Base-by-base conservation (phyloP, 2,797 vertebrate genomes). In the Acipenser ruthenus region DNA sequence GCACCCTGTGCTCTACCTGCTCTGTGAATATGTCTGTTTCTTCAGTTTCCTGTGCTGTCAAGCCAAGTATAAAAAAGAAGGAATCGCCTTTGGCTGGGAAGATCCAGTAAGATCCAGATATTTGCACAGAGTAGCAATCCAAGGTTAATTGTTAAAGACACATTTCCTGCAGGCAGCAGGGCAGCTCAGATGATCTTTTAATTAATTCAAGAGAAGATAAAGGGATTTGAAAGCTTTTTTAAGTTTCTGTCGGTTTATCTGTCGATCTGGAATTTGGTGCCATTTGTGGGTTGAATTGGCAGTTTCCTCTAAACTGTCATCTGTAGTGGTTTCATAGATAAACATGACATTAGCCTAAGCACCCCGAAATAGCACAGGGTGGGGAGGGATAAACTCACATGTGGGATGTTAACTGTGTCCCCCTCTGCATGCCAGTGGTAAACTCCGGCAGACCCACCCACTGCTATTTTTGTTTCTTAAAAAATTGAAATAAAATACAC, bases 371-470 rank as follows among this genome's bases (percentile, higher is more conserved):
- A 87, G 82, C 78, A 59, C 49, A 78, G 84, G 81, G 84, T 75
- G 85, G 77, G 75, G 84, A 83, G 75, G 82, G 77, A 76, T 73
- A 68, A 72, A 72, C 80, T 79, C 77, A 75, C 83, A 82, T 87
- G 86, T 84, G 86, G 83, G 81, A 78, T 77, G 71, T 73, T 69
- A 78, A 73, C 73, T 72, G 75, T 65, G 71, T 82, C 87, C 89
- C 86, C 86, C 85, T 75, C 69, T 82, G 83, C 90, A 89, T 90
- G 83, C 88, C 89, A 77, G 88, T 81, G 90, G 89, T 90, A 80
- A 77, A 76, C 77, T 79, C 71, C 68, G 74, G 83, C 82, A 83
- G 86, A 86, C 86, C 88, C 90, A 75, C 88, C 87, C 89, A 85
- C 76, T 68, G 78, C 86, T 89, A 90, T 90, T 90, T 82, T 81